phyloP scores from a whole-genome alignment of 2,113 vertebrate species.

The Nesoenas mayeri region DNA sequence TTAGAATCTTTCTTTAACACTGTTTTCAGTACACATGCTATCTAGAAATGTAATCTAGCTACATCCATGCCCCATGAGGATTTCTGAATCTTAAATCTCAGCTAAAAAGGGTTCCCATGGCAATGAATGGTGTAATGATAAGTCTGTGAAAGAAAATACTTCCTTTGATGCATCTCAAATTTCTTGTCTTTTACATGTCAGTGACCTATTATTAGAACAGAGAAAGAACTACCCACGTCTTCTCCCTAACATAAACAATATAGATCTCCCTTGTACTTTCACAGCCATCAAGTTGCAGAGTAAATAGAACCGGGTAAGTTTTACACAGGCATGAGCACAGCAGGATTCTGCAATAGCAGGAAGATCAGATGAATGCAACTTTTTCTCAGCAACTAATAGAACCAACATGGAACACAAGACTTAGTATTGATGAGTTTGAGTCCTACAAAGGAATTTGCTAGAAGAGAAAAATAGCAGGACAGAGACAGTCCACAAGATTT shows the following conservation, averaged over 20 bases:
- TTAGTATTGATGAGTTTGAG: not conserved
- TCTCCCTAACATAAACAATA: not conserved
- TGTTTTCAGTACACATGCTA: not conserved
- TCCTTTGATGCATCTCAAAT: not conserved
- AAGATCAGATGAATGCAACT: not conserved
- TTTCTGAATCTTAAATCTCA: not conserved
- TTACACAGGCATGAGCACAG: not conserved
- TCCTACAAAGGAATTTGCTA: not conserved
- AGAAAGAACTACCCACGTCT: not conserved
- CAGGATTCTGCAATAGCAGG: constrained; percentile 6
- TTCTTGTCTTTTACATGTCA: not conserved
- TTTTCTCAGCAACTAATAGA: constrained; percentile 19
- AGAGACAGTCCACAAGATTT: not conserved
- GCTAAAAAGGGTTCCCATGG: constrained; percentile 30
- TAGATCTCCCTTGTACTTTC: not conserved
- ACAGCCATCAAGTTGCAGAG: not conserved
- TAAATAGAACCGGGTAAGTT: not conserved
- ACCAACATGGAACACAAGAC: not conserved
- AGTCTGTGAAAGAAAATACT: not conserved
- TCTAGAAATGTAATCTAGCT: not conserved
- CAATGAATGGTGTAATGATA: not conserved
- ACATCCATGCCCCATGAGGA: not conserved
- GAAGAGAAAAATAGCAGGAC: not conserved
- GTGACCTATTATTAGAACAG: not conserved
- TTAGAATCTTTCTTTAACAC: not conserved